Percentiles rank a stretch among this genome's conserved stretches.
phyloP scores from a whole-genome alignment of 2,113 vertebrate species.

The Micronycteris hirsuta region DNA sequence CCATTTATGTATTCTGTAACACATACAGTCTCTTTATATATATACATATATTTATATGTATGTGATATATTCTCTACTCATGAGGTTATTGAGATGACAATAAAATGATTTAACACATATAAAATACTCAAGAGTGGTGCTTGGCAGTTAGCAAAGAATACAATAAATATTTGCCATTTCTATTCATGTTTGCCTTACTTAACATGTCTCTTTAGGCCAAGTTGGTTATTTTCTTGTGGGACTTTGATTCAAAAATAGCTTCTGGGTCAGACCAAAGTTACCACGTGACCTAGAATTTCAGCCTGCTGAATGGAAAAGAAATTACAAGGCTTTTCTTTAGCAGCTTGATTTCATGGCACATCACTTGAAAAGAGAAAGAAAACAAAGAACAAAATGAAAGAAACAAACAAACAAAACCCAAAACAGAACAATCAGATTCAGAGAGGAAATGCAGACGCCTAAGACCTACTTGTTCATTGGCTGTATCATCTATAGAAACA shows the following conservation, averaged over 20 bases:
- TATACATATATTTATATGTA: neutral
- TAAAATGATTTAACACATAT: neutral
- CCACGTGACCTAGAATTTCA: slow-evolving; percentile 28
- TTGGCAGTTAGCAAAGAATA: neutral
- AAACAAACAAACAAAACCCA: neutral
- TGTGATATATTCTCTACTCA: neutral
- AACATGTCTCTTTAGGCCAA: neutral
- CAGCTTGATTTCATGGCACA: neutral
- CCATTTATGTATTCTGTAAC: neutral
- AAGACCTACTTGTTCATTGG: neutral
- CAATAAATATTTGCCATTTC: neutral
- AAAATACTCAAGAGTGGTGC: neutral
- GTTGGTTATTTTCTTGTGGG: neutral
- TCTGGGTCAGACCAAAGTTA: neutral
- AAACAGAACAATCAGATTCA: neutral
- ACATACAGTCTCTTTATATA: neutral
- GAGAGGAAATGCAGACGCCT: neutral
- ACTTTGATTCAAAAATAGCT: neutral
- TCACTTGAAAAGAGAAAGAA: neutral
- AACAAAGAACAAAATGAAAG: no score
- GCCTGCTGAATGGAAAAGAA: neutral
- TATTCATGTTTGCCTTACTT: neutral
- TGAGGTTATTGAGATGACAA: neutral
- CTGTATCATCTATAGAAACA: neutral
- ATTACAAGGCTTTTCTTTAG: neutral